Percentiles rank a stretch among this genome's conserved stretches.
Evolutionary conservation across 2,113 vertebrate species (phyloP).

Genomic region (Trochalopteron elliotii): DNA sequence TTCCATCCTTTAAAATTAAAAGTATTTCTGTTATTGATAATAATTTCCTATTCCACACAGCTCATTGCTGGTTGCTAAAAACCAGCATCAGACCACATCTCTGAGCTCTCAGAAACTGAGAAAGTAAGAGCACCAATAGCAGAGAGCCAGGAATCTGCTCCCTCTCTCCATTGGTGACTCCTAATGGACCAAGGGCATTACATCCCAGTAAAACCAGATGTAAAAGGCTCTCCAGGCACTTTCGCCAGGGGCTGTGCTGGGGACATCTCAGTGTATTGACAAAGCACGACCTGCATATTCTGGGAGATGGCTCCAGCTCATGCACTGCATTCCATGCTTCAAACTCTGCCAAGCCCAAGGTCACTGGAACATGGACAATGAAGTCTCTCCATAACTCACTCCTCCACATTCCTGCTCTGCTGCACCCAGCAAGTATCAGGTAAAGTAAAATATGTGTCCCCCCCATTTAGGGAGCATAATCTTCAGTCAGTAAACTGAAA

Average conservation of each 20-base stretch:
- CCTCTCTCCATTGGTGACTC: not conserved
- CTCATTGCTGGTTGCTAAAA: not conserved
- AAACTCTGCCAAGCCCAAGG: not conserved
- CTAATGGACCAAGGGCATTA: not conserved
- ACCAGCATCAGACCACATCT: too few species aligned
- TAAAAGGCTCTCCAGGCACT: not conserved
- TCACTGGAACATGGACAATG: not conserved
- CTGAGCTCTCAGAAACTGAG: not conserved
- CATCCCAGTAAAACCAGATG: not conserved
- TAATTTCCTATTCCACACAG: not conserved
- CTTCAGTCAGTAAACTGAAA: not conserved
- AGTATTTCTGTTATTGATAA: not conserved
- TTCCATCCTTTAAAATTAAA: not conserved
- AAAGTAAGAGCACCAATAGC: not conserved
- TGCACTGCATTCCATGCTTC: not conserved
- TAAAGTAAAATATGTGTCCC: not conserved
- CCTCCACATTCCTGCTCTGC: not conserved
- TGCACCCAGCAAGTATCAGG: not conserved
- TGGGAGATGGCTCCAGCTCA: not conserved
- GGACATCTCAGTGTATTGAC: not conserved
- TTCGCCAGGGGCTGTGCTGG: not conserved
- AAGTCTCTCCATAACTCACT: not conserved
- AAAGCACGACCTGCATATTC: not conserved
- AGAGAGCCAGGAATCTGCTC: not conserved
- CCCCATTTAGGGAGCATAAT: not conserved